A percentile compares a stretch with the other conserved stretches of the same genome.
Conservation (phyloP, 1,140 invertebrate genomes). For the Megathymus violae region DNA sequence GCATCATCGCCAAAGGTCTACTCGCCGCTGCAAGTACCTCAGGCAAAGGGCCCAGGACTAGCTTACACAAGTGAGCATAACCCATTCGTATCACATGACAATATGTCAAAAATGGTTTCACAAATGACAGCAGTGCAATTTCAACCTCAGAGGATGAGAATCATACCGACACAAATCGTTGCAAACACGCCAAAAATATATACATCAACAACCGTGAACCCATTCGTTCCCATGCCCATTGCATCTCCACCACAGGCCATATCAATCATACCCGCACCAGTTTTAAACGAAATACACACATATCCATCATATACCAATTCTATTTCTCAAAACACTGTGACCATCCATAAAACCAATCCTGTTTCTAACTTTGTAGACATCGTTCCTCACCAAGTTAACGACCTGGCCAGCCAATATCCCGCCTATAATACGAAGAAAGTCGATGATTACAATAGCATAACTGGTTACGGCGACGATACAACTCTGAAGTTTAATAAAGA, state of each 20-base stretch:
- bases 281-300: constrained; percentile 59
- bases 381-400: constrained; percentile 72
- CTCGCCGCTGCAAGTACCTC: constrained; percentile 60
- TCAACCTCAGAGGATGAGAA: constrained; percentile 52
- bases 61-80: constrained; percentile 76
- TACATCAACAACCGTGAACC: constrained; percentile 84
- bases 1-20: constrained; percentile 64
- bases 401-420: constrained; percentile 60
- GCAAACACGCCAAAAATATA: constrained; percentile 52
- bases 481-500: constrained; percentile 73
- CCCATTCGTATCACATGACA: constrained; percentile 62
- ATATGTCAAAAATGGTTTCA: constrained; percentile 73
- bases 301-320: constrained; percentile 50
- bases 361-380: constrained; percentile 80
- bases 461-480: constrained; percentile 74
- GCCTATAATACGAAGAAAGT: constrained; percentile 76
- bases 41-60: constrained; percentile 60
- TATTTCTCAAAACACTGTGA: constrained; percentile 51
- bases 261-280: constrained; percentile 68
- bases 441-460: constrained; percentile 78
- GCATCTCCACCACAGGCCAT: constrained; percentile 69
- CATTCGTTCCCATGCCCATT: constrained; percentile 75
- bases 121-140: constrained; percentile 72
- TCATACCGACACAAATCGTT: constrained; percentile 68
- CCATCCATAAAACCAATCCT: constrained; percentile 70